Evolutionary conservation across 2,888 invertebrate species (phyloP).

Genomic region (Trachelus tabidus): DNA sequence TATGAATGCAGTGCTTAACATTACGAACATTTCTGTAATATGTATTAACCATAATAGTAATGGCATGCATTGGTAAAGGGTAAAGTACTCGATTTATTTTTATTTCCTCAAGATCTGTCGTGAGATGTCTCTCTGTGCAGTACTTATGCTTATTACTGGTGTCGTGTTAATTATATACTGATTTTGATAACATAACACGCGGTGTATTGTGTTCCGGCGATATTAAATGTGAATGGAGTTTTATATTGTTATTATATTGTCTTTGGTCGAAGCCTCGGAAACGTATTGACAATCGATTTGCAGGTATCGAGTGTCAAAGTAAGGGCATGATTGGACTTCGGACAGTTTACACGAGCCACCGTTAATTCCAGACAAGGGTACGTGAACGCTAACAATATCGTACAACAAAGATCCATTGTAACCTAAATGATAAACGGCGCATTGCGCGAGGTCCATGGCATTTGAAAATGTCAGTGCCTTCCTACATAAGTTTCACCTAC

Average conservation of each 20-base stretch:
- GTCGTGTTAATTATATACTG: not conserved
- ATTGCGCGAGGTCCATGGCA: constrained; percentile 47
- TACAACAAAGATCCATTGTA: constrained; percentile 28
- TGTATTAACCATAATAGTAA: not conserved
- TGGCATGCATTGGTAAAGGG: not conserved
- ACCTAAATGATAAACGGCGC: constrained; percentile 48
- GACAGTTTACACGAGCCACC: not conserved
- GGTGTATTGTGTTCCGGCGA: not conserved
- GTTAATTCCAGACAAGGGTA: not conserved
- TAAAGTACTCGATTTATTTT: not conserved
- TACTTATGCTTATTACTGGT: not conserved
- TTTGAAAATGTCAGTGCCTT: constrained; percentile 61
- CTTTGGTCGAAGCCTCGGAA: not conserved
- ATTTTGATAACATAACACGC: not conserved
- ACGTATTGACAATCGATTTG: not conserved
- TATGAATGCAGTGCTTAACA: not conserved
- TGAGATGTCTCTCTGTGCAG: too few relatives aligned
- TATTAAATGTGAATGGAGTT: not conserved
- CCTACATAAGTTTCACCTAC: constrained; percentile 41
- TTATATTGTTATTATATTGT: not conserved
- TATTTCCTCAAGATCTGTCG: not conserved
- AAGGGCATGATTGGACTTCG: not conserved
- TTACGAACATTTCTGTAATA: not conserved
- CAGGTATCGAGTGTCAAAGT: not conserved
- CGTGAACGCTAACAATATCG: constrained; percentile 15